Evolutionary conservation across 2,113 vertebrate species (phyloP).

Genomic region (Dolichallabes microphthalmus): DNA sequence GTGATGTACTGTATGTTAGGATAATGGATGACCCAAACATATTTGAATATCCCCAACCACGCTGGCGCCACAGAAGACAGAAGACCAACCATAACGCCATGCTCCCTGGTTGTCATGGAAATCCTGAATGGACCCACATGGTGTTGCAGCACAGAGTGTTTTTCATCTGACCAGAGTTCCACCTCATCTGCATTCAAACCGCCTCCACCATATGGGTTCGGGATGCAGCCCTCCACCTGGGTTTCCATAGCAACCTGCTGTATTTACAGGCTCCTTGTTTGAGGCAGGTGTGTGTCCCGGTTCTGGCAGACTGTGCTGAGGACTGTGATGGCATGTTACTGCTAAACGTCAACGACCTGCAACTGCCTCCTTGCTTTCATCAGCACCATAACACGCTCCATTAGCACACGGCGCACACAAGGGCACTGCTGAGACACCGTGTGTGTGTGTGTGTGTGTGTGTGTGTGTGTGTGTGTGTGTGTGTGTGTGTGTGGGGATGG

Average conservation of each 20-base stretch:
- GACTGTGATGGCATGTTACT: slow-evolving; percentile 11
- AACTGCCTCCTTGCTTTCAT: slow-evolving; percentile 12
- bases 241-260: slow-evolving; percentile 38
- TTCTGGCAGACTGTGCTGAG: slow-evolving; percentile 2
- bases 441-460: background rate
- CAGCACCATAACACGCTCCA: slow-evolving; percentile 28
- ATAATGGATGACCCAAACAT: background rate
- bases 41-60: slow-evolving; percentile 4
- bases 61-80: background rate
- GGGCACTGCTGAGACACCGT: slow-evolving; percentile 10
- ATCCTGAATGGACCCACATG: slow-evolving; percentile 25
- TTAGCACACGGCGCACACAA: slow-evolving; percentile 7
- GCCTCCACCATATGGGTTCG: slow-evolving; percentile 5
- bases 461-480: background rate
- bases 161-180: slow-evolving; percentile 4
- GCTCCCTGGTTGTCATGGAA: slow-evolving; percentile 44
- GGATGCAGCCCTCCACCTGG: slow-evolving; percentile 29
- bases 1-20: background rate
- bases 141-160: slow-evolving; percentile 4
- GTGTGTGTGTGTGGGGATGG: background rate
- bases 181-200: slow-evolving; percentile 25
- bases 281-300: slow-evolving; percentile 28
- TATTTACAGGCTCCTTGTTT: background rate
- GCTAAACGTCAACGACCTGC: slow-evolving; percentile 30
- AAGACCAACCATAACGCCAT: background rate